Base-by-base conservation (phyloP, 2,113 vertebrate genomes). In the Eretmochelys imbricata region DNA sequence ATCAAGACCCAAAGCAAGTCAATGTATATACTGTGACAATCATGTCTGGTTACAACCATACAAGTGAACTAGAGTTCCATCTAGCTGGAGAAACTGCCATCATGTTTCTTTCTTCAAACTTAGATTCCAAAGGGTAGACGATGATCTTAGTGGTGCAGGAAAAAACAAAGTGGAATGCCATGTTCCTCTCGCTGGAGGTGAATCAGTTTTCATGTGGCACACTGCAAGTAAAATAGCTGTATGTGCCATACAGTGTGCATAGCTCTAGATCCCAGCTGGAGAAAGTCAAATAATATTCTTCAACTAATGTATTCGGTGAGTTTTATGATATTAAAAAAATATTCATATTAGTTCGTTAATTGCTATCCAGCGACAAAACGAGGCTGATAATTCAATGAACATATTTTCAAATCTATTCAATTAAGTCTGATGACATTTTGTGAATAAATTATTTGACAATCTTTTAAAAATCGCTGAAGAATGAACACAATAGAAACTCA, bases 341-440 rank as follows among this genome's bases (percentile, higher is more conserved):
- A 76, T 76, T 75, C 38, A 46, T 24, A 46, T 76, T 42, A 76
- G 10, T 76, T 76, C 6, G 11, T 46, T 76, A 46, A 76, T 46
- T 76, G 38, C 38, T 76, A 76, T 42, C 42, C 42, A 76, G 42
- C 24, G 25, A 93, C 87, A 93, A 88, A 95, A 92, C 93, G 95
- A 95, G 95, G 53, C 87, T 95, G 95, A 95, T 97, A 95, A 97
- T 88, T 92, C 96, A 95, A 88, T 29, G 95, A 97, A 88, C 93
- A 93, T 95, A 96, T 97, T 96, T 96, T 95, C 96, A 96, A 96
- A 95, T 96, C 95, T 87, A 42, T 87, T 85, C 93, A 95, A 97
- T 97, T 97, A 95, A 97, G 92, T 96, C 96, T 92, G 93, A 76
- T 87, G 46, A 25, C 92, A 93, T 91, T 97, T 95, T 81, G 93